A percentile compares a stretch with the other conserved stretches of the same genome.
These are phyloP conservation scores for Eupithecia exiguata DNA, from an alignment of 2,888 invertebrate genomes.

Conservation along the genomic window DNA sequence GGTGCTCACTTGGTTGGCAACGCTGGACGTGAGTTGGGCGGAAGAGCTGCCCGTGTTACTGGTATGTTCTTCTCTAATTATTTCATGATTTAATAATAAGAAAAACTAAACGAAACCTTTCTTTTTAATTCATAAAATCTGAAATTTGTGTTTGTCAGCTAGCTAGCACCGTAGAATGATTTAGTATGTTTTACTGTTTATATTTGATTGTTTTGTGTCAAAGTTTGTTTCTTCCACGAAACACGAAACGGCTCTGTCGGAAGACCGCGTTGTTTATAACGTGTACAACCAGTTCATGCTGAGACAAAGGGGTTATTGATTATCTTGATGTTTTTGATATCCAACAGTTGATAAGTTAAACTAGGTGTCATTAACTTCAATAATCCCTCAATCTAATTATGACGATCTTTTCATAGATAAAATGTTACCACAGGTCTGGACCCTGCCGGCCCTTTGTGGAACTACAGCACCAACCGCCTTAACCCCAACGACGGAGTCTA, in stretches of 20 bases:
- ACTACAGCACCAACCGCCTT: conserved; percentile 48
- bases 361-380: neutral
- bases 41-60: conserved; percentile 68
- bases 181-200: too few relatives aligned
- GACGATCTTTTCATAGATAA: neutral
- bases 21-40: conserved; percentile 66
- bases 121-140: too few relatives aligned
- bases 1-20: conserved; percentile 77
- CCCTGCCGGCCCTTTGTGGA: conserved; percentile 65
- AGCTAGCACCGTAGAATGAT: too few relatives aligned
- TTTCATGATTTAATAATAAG: neutral
- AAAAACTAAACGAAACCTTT: too few relatives aligned
- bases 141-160: too few relatives aligned
- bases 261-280: too few relatives aligned
- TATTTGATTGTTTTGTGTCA: too few relatives aligned
- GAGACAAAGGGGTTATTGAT: neutral
- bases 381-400: neutral
- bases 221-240: too few relatives aligned
- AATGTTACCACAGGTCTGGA: conserved; percentile 53
- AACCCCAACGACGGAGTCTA: conserved; percentile 61
- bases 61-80: conserved; percentile 50
- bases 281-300: too few relatives aligned
- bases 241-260: too few relatives aligned
- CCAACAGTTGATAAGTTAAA: neutral
- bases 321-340: neutral